A percentile compares a stretch with the other conserved stretches of the same genome.
phyloP scores from a whole-genome alignment of 1,140 invertebrate genomes.

The Aporrectodea caliginosa region DNA sequence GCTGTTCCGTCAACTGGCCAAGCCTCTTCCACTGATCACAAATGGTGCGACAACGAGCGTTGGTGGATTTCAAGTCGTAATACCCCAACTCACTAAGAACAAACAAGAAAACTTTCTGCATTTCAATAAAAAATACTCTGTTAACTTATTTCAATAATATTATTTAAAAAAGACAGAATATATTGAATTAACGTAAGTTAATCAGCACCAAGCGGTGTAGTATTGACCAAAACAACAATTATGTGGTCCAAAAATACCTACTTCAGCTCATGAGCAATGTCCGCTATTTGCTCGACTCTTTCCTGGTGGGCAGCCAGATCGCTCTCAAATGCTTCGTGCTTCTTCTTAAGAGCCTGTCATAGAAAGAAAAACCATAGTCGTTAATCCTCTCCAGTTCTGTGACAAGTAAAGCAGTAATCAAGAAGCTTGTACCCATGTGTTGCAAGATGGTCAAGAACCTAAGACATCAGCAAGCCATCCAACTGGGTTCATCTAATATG shows the following conservation, averaged over 20 bases:
- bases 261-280: constrained; percentile 98
- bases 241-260: constrained; percentile 56
- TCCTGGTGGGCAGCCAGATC: constrained; percentile 94
- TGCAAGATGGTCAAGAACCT: too few species aligned
- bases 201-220: not conserved
- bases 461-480: too few species aligned
- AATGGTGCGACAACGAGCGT: constrained; percentile 79
- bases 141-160: too few species aligned
- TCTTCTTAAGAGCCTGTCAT: constrained; percentile 84
- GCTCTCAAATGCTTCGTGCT: constrained; percentile 98
- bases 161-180: not conserved
- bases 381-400: too few species aligned
- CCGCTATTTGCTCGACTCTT: constrained; percentile 97
- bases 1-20: constrained; percentile 84
- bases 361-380: too few species aligned
- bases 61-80: constrained; percentile 90
- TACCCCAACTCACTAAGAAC: constrained; percentile 81
- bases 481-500: too few species aligned
- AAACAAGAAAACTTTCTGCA: not conserved
- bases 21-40: constrained; percentile 73
- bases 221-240: not conserved
- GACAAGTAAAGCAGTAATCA: too few species aligned
- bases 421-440: too few species aligned
- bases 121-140: not conserved
- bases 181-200: not conserved